Conservation (phyloP, 2,797 vertebrate species). For the Knipowitschia caucasica region DNA sequence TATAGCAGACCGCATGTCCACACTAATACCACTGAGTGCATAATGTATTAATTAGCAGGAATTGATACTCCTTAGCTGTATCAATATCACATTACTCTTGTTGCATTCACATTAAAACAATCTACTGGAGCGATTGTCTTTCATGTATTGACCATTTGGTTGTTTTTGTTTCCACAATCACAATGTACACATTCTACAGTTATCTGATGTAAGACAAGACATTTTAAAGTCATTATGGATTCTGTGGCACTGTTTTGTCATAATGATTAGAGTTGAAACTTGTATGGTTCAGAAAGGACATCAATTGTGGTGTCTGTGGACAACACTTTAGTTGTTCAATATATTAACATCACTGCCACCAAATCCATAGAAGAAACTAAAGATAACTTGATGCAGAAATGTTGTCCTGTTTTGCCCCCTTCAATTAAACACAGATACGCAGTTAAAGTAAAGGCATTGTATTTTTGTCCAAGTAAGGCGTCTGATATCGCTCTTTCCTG, state of each 20-base stretch:
- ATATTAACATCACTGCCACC: neutral
- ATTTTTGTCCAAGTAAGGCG: neutral
- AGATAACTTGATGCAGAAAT: neutral
- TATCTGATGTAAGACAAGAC: constrained; percentile 21
- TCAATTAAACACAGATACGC: neutral
- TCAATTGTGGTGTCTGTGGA: neutral
- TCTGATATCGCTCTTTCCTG: neutral
- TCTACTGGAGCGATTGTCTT: constrained; percentile 14
- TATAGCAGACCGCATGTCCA: constrained; percentile 42
- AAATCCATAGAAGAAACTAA: neutral
- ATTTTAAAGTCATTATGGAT: constrained; percentile 11
- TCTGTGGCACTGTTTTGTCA: neutral
- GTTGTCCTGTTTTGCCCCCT: neutral
- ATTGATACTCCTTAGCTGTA: constrained; percentile 60
- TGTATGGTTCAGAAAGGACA: no score
- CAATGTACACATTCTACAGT: constrained; percentile 26
- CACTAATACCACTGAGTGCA: constrained; percentile 53
- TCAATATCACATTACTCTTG: constrained; percentile 67
- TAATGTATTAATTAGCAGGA: constrained; percentile 66
- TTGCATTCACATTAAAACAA: constrained; percentile 26
- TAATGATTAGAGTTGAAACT: neutral
- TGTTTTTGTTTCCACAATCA: constrained; percentile 44
- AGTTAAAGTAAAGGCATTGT: neutral
- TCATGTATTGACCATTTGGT: constrained; percentile 45
- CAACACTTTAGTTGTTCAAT: neutral